Conservation (phyloP, 2,113 vertebrate genomes). For the Tichodroma muraria region DNA sequence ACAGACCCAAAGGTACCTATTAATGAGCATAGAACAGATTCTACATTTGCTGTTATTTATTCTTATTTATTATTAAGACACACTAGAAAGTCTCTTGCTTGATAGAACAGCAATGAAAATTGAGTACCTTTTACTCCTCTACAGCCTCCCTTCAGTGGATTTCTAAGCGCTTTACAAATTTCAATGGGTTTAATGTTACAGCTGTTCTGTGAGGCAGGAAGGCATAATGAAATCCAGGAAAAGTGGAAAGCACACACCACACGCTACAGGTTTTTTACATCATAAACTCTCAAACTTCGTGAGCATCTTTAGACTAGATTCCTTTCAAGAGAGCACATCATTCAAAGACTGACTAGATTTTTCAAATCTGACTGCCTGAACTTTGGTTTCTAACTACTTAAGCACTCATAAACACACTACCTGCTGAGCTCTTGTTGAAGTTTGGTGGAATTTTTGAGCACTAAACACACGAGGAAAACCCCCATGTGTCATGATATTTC, state of each 20-base stretch:
- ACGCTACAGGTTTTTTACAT: not conserved
- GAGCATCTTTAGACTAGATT: not conserved
- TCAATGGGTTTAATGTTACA: constrained; percentile 16
- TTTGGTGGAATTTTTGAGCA: not conserved
- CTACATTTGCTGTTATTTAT: constrained; percentile 20
- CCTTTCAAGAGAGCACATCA: not conserved
- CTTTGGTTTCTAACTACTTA: not conserved
- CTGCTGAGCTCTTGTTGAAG: not conserved
- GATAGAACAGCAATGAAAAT: not conserved
- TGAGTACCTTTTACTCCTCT: constrained; percentile 27
- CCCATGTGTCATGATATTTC: not conserved
- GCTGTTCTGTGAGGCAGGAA: constrained; percentile 27
- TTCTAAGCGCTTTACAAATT: constrained; percentile 44
- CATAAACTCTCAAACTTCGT: not conserved
- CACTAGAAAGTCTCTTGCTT: not conserved
- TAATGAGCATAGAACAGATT: not conserved
- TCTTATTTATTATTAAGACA: not conserved
- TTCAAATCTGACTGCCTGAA: not conserved
- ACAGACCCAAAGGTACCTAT: not conserved
- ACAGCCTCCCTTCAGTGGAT: constrained; percentile 3
- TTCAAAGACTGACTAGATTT: not conserved
- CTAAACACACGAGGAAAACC: not conserved
- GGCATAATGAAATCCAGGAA: constrained; percentile 5
- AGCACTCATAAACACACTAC: not conserved
- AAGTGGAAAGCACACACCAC: not conserved